Evolutionary conservation across 1,140 invertebrate genomes (phyloP), one percentile per base, ranked within the genome.

Genomic region (Drosophila cardini): DNA sequence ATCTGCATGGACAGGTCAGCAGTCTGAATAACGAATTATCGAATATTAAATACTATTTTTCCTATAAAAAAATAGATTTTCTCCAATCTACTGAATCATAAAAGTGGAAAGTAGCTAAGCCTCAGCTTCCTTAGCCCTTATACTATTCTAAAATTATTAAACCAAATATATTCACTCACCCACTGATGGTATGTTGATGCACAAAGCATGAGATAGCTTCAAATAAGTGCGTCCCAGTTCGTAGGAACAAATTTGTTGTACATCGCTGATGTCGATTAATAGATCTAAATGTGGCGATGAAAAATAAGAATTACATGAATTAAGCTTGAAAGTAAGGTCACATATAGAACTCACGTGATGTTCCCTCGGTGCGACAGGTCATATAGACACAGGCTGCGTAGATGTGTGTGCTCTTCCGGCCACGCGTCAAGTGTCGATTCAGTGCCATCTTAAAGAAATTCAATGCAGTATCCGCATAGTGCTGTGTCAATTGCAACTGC

Each of bases 401-500:
- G 65, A 99, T 98, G 83, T 98, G 96, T n/a, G 95, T 94, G 79
- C 97, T 96, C 72, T 96, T 97, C 21, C 98, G 93, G 34, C 99
- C 99, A 85, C 97, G 95, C 0, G 98, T 99, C 16, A 99, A 93
- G 89, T 98, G 95, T 72, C 95, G 92, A 52, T 94, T 94, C n/a
- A 99, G 92, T 30, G 98, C 98, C 96, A 99, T 96, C 93, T 98
- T 99, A 92, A 98, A 99, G 93, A 99, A 99, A 89, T 97, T 98
- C 75, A 97, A 96, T 4, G 98, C 97, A 16, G 96, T 98, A 62
- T 99, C 98, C 50, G 98, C 96, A 84, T 96, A 98, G 84, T 98
- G 96, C 79, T 97, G 95, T 89, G 97, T 98, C 38, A 99, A 93
- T 16, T 95, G 94, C 38, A 98, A 91, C 77, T 97, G 96, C 83